Evolutionary conservation across 2,797 vertebrate genomes (phyloP).

Genomic region (Etheostoma perlongum): DNA sequence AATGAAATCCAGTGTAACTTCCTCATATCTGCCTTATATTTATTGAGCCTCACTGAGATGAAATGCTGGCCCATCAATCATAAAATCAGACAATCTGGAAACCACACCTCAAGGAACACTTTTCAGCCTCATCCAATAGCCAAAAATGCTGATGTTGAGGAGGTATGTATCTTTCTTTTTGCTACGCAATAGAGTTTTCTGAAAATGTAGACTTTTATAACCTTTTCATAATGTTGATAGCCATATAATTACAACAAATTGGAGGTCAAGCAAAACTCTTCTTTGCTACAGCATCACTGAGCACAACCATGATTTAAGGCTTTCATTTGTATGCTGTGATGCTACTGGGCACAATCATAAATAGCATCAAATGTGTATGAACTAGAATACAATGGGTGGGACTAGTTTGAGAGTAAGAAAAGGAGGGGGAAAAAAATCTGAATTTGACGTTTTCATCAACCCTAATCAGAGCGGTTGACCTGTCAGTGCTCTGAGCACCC

Average conservation of each 20-base stretch:
- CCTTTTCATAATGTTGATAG: not conserved
- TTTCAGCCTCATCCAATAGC: constrained; percentile 28
- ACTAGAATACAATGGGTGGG: not conserved
- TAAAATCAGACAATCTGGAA: constrained; percentile 41
- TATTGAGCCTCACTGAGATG: constrained; percentile 40
- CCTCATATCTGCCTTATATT: constrained; percentile 43
- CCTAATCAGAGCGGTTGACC: constrained; percentile 54
- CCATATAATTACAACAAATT: not conserved
- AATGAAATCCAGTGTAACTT: constrained; percentile 45
- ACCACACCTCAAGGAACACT: constrained; percentile 33
- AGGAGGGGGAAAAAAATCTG: not conserved
- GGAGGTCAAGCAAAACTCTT: not conserved
- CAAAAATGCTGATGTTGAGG: constrained; percentile 9
- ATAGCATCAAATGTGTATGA: not conserved
- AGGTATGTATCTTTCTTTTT: constrained; percentile 38
- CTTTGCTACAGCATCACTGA: constrained; percentile 10
- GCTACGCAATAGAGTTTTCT: not conserved
- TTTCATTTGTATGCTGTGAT: constrained; percentile 2
- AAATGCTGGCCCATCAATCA: constrained; percentile 61
- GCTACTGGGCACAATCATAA: not conserved
- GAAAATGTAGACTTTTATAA: not conserved
- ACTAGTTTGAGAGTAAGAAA: not conserved
- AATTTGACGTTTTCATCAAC: constrained; percentile 54
- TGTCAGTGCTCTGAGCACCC: constrained; percentile 21
- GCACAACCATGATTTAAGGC: not conserved